phyloP scores from a whole-genome alignment of 2,797 vertebrate genomes.

The Decapterus maruadsi region DNA sequence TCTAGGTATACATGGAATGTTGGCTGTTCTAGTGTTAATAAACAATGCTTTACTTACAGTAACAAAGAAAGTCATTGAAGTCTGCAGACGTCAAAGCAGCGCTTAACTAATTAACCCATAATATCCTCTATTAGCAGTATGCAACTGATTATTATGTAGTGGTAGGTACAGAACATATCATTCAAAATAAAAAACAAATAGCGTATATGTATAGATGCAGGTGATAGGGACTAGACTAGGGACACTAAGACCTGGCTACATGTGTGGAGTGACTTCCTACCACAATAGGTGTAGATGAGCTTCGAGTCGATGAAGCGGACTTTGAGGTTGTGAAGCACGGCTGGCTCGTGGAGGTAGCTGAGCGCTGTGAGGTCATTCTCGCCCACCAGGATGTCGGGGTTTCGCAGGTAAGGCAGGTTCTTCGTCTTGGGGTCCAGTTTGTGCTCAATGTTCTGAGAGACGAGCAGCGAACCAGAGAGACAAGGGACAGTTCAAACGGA shows the following conservation, averaged over 20 bases:
- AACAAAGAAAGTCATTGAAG: not conserved
- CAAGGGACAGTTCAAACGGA: not conserved
- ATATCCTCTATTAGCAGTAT: not conserved
- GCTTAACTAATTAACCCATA: slow-evolving; percentile 2
- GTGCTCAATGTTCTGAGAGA: slow-evolving; percentile 89
- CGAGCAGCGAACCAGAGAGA: not conserved
- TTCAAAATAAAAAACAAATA: not conserved
- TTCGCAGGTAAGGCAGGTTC: slow-evolving; percentile 94
- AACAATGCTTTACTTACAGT: slow-evolving; percentile 3
- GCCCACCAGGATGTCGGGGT: slow-evolving; percentile 98
- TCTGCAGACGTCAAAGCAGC: not conserved
- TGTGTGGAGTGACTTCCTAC: slow-evolving; percentile 74
- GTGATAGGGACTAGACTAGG: not conserved
- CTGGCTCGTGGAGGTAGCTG: slow-evolving; percentile 98
- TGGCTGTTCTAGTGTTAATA: too few species aligned
- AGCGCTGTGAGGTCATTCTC: slow-evolving; percentile 99
- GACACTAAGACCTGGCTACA: not conserved
- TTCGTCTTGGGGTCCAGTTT: slow-evolving; percentile 92
- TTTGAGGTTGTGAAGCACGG: slow-evolving; percentile 97
- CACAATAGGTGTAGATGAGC: slow-evolving; percentile 99
- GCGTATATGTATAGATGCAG: not conserved
- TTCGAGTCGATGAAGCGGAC: slow-evolving; percentile 98
- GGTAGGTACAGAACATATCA: not conserved
- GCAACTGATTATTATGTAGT: not conserved
- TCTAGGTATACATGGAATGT: too few species aligned